These are phyloP conservation scores for Platysternon megacephalum DNA, from an alignment of 2,113 vertebrate genomes.

Conservation along the genomic window DNA sequence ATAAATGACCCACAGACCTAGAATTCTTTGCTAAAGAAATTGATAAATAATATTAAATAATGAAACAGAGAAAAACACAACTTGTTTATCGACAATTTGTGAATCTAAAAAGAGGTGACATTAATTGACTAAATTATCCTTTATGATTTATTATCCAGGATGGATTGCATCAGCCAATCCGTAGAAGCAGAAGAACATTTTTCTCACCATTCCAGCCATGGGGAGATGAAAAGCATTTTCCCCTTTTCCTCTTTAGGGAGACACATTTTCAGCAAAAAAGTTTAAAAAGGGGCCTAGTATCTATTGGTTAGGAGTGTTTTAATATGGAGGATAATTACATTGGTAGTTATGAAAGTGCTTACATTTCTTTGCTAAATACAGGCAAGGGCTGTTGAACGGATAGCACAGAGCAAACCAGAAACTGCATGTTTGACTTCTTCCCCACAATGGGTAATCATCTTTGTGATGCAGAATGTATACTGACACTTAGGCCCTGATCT, in stretches of 20 bases:
- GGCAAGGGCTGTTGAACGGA: not conserved
- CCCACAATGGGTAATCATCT: rapidly evolving
- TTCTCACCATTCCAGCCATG: no score
- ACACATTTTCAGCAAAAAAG: not conserved
- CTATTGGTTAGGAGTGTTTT: not conserved
- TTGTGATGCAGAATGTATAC: not conserved
- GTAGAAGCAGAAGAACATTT: no score
- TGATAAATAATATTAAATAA: no score
- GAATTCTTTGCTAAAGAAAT: not conserved
- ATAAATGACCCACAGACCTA: not conserved
- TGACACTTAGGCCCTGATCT: not conserved
- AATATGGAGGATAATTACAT: not conserved
- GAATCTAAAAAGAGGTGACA: no score
- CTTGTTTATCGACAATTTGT: no score
- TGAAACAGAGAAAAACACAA: no score
- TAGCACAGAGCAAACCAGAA: not conserved
- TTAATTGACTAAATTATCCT: no score
- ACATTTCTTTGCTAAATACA: not conserved
- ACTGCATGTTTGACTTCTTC: no score
- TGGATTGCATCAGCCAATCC: no score
- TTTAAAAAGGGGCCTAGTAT: not conserved
- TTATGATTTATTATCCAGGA: no score
- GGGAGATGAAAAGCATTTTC: not conserved
- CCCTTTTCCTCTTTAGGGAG: not conserved
- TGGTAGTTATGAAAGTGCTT: rapidly evolving